These are phyloP conservation scores for Danio kyathit DNA, from an alignment of 2,797 vertebrate genomes.

Conservation along the genomic window DNA sequence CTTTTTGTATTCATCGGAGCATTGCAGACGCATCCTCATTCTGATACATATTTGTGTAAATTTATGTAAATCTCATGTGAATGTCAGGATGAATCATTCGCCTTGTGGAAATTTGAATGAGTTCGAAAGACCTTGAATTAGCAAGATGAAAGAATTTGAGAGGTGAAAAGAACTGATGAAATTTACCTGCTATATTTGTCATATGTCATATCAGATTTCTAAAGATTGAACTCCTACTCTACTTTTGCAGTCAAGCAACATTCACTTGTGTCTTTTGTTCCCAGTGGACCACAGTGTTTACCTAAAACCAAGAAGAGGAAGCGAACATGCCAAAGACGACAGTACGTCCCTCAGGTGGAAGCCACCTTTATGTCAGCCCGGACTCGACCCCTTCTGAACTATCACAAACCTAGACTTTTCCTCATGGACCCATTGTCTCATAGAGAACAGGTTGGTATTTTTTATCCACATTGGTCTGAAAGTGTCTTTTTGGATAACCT, in stretches of 20 bases:
- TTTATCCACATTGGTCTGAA: neutral
- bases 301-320: constrained; percentile 81
- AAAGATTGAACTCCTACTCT: neutral
- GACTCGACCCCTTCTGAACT: constrained; percentile 86
- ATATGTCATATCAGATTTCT: neutral
- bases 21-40: neutral
- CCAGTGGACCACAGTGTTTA: constrained; percentile 68
- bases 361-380: constrained; percentile 83
- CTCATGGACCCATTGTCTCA: constrained; percentile 69
- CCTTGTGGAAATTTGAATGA: neutral
- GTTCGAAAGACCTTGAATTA: neutral
- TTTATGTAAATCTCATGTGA: constrained; percentile 11
- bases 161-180: neutral
- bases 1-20: constrained; percentile 16
- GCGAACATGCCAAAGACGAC: constrained; percentile 73
- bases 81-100: constrained; percentile 1
- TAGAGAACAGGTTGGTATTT: constrained; percentile 74
- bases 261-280: constrained; percentile 35
- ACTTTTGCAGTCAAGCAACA: constrained; percentile 58
- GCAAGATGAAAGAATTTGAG: neutral
- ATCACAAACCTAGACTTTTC: constrained; percentile 89
- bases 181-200: neutral
- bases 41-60: constrained; percentile 18
- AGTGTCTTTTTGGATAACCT: neutral
- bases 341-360: constrained; percentile 72